A percentile compares a stretch with the other conserved stretches of the same genome.
phyloP scores from a whole-genome alignment of 1,140 invertebrate species.

The Aphelenchoides besseyi region DNA sequence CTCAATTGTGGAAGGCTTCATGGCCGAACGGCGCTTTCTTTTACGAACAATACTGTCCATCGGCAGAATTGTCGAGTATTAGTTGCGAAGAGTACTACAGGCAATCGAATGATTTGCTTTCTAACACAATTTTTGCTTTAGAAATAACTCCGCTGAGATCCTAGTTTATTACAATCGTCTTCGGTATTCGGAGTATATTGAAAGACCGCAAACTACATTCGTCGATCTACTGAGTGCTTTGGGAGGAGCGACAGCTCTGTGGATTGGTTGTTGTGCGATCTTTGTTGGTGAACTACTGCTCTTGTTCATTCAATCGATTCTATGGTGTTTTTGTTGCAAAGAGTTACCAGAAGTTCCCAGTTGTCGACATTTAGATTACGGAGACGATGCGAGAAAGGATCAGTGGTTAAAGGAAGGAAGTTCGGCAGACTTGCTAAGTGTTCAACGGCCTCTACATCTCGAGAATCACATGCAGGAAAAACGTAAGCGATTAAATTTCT shows the following conservation, averaged over 20 bases:
- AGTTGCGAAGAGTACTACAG: slow-evolving; percentile 15
- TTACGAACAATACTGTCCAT: slow-evolving; percentile 21
- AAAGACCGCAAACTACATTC: neutral
- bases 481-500: neutral
- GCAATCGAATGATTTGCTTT: slow-evolving; percentile 9
- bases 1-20: slow-evolving; percentile 3
- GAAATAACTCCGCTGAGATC: slow-evolving; percentile 19
- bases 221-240: slow-evolving; percentile 13
- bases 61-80: neutral
- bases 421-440: neutral
- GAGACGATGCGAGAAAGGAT: neutral
- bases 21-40: slow-evolving; percentile 16
- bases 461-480: neutral
- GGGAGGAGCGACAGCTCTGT: slow-evolving; percentile 17
- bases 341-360: slow-evolving; percentile 20
- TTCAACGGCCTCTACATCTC: neutral
- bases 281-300: slow-evolving; percentile 16
- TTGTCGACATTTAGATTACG: neutral
- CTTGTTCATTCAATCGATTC: neutral
- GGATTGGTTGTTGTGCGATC: slow-evolving; percentile 22
- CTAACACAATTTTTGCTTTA: slow-evolving; percentile 12
- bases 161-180: slow-evolving; percentile 23
- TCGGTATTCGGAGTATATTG: neutral
- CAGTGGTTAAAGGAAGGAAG: neutral
- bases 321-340: neutral